These are phyloP conservation scores for Pachyuromys duprasi DNA, from an alignment of 2,797 vertebrate genomes.

Conservation along the genomic window DNA sequence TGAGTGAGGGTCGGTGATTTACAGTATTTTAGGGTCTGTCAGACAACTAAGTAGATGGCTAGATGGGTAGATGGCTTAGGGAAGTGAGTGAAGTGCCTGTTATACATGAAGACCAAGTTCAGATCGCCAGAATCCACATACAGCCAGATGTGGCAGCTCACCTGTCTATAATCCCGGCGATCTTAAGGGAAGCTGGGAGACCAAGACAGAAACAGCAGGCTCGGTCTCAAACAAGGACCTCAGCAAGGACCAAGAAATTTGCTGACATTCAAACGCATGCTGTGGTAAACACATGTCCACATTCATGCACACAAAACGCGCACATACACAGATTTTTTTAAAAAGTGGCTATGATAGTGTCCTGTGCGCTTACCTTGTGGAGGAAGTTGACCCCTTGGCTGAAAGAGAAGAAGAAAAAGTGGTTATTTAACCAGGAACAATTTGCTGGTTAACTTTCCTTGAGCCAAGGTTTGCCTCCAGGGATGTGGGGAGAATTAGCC, in stretches of 20 bases:
- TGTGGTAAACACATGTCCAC: not conserved
- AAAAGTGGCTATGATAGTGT: not conserved
- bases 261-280: too few species aligned
- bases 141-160: not conserved
- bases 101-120: not conserved
- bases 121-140: not conserved
- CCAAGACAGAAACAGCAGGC: not conserved
- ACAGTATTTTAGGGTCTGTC: not conserved
- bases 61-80: not conserved
- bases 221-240: not conserved
- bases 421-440: not conserved
- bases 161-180: not conserved
- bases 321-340: not conserved
- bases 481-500: not conserved
- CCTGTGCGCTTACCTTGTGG: conserved; percentile 84
- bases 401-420: conserved; percentile 65
- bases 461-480: not conserved
- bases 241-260: not conserved
- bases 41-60: not conserved
- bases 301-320: not conserved
- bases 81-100: not conserved
- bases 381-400: conserved; percentile 88
- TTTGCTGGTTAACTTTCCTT: not conserved
- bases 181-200: not conserved
- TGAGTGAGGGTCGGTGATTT: not conserved